Evolutionary conservation across 2,888 invertebrate genomes (phyloP).

Genomic region (Stenchaetothrips biformis): DNA sequence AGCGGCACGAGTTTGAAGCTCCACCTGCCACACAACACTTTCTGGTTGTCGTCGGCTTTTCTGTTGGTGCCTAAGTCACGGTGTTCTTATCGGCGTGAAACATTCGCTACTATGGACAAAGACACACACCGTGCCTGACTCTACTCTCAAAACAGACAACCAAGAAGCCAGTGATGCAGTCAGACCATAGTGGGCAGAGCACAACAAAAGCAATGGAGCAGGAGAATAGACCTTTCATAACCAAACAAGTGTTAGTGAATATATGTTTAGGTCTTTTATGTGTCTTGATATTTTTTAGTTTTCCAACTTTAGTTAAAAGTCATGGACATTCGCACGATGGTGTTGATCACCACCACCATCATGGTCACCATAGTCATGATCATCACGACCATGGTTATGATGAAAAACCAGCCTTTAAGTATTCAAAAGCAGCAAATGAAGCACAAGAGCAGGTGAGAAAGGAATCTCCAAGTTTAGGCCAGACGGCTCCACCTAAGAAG

Average conservation of each 20-base stretch:
- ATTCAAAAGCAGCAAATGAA: constrained; percentile 67
- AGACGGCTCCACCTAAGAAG: constrained; percentile 29
- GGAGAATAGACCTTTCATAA: constrained; percentile 3
- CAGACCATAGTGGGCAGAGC: neutral
- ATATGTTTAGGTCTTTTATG: constrained; percentile 33
- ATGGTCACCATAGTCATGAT: constrained; percentile 45
- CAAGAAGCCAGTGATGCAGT: neutral
- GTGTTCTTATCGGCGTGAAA: neutral
- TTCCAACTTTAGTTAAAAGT: constrained; percentile 43
- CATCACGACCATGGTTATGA: constrained; percentile 54
- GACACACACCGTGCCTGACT: neutral
- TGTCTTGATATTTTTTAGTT: constrained; percentile 43
- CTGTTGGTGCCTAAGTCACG: neutral
- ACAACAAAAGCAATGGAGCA: neutral
- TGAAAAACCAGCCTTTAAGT: constrained; percentile 74
- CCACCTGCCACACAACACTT: constrained; percentile 7
- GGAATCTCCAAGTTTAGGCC: neutral
- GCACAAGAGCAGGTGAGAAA: constrained; percentile 36
- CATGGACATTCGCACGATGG: constrained; percentile 42
- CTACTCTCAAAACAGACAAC: neutral
- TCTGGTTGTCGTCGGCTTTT: constrained; percentile 12
- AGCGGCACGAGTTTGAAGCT: neutral
- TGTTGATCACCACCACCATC: constrained; percentile 46
- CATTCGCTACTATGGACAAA: neutral
- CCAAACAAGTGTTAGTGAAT: constrained; percentile 31